These are phyloP conservation scores for Crypturellus undulatus DNA, from an alignment of 2,113 vertebrate species.

Conservation along the genomic window DNA sequence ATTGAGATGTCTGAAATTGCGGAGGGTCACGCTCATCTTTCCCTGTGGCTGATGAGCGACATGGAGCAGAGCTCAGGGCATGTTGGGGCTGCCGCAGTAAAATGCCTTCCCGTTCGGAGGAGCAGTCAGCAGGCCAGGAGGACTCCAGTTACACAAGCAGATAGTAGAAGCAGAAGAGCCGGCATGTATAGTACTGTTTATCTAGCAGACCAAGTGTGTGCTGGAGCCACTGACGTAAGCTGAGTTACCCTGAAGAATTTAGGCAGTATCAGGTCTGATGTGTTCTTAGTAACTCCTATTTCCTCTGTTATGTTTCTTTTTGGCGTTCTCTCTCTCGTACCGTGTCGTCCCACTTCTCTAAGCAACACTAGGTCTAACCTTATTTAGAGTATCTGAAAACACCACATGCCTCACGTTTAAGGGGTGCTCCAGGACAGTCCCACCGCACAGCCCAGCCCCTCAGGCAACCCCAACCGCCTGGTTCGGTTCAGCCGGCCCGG, in stretches of 20 bases:
- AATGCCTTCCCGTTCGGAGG: not conserved
- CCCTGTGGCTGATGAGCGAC: not conserved
- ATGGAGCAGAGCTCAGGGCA: not conserved
- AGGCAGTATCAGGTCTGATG: not conserved
- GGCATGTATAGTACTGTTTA: not conserved
- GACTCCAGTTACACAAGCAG: not conserved
- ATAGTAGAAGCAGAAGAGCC: not conserved
- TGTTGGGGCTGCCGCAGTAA: not conserved
- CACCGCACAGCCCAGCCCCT: rapidly evolving
- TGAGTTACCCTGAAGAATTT: not conserved
- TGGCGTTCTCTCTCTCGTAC: not conserved
- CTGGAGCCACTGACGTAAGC: not conserved
- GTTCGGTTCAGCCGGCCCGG: not conserved
- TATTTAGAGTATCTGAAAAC: not conserved
- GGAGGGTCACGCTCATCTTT: not conserved
- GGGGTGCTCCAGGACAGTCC: not conserved
- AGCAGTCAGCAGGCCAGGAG: rapidly evolving
- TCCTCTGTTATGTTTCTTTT: not conserved
- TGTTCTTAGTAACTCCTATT: not conserved
- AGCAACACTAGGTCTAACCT: not conserved
- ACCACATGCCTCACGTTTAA: not conserved
- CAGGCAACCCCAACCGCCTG: not conserved
- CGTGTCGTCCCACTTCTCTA: not conserved
- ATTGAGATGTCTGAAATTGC: not conserved
- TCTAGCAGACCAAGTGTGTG: not conserved